These are phyloP conservation scores for Troides oblongomaculatus DNA, from an alignment of 2,888 invertebrate genomes.

Conservation along the genomic window DNA sequence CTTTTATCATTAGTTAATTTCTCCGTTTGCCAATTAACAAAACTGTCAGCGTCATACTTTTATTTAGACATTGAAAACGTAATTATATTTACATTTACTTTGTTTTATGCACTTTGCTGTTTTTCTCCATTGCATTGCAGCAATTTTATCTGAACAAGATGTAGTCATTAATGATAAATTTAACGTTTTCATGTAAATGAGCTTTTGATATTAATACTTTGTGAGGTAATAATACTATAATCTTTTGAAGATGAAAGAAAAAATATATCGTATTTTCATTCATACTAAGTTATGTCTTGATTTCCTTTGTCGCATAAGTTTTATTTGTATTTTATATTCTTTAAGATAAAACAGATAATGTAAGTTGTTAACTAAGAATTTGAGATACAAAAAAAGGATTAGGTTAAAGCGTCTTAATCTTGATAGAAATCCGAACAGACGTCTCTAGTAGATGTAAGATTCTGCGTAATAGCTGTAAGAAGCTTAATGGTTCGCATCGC, in stretches of 20 bases:
- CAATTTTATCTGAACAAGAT: no score
- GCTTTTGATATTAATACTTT: no score
- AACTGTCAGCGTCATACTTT: constrained; percentile 19
- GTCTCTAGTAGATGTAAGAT: constrained; percentile 47
- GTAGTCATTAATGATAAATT: no score
- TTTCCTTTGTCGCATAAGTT: no score
- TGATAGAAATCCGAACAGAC: constrained; percentile 47
- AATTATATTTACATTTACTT: constrained; percentile 4
- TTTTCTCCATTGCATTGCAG: not conserved
- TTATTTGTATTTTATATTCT: not conserved
- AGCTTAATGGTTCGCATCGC: constrained; percentile 60
- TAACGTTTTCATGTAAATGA: no score
- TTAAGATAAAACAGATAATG: not conserved
- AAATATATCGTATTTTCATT: no score
- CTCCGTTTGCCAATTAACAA: constrained; percentile 24
- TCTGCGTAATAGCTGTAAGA: constrained; percentile 47
- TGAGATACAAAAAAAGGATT: not conserved
- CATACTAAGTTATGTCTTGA: no score
- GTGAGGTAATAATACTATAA: no score
- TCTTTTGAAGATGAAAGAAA: no score
- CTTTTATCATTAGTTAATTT: constrained; percentile 24
- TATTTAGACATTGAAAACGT: constrained; percentile 14
- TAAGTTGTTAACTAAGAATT: not conserved
- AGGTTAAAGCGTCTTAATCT: constrained; percentile 31
- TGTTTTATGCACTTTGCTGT: not conserved